phyloP scores from a whole-genome alignment of 2,888 invertebrate genomes.

The Himalopsyche tibetana region DNA sequence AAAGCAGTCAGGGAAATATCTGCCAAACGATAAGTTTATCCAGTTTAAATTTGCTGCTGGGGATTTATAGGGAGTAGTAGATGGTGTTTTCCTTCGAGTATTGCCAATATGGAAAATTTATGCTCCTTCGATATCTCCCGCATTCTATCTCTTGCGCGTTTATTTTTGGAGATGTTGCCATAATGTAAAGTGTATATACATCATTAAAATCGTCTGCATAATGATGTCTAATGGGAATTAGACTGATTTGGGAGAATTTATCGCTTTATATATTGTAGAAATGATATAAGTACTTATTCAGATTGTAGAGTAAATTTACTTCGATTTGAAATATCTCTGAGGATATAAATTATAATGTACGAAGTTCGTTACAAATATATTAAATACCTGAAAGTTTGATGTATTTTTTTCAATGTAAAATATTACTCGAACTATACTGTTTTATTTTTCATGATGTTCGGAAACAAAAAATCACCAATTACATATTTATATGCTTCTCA shows the following conservation, averaged over 20 bases:
- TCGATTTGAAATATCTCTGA: too few relatives aligned
- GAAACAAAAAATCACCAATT: too few relatives aligned
- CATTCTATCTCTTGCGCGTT: conserved; percentile 2
- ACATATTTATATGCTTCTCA: too few relatives aligned
- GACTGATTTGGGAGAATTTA: neutral
- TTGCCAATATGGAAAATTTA: conserved; percentile 30
- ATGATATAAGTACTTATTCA: too few relatives aligned
- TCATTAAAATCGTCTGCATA: neutral
- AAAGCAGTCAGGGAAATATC: neutral
- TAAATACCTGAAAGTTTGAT: too few relatives aligned
- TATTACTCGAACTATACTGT: too few relatives aligned
- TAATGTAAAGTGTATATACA: neutral
- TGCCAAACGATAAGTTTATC: conserved; percentile 31
- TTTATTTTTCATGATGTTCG: too few relatives aligned
- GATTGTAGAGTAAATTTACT: too few relatives aligned
- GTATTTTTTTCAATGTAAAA: too few relatives aligned
- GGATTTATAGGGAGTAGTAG: conserved; percentile 15
- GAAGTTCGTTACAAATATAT: too few relatives aligned
- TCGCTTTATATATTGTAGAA: too few relatives aligned
- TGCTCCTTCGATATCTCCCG: conserved; percentile 2
- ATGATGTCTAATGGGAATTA: neutral
- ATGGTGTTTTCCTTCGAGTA: conserved; percentile 20
- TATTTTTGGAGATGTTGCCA: neutral
- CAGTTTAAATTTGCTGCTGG: conserved; percentile 16
- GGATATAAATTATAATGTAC: too few relatives aligned